Evolutionary conservation across 2,113 vertebrate species (phyloP), one percentile per base, ranked within the genome.

Genomic region (Passer domesticus): DNA sequence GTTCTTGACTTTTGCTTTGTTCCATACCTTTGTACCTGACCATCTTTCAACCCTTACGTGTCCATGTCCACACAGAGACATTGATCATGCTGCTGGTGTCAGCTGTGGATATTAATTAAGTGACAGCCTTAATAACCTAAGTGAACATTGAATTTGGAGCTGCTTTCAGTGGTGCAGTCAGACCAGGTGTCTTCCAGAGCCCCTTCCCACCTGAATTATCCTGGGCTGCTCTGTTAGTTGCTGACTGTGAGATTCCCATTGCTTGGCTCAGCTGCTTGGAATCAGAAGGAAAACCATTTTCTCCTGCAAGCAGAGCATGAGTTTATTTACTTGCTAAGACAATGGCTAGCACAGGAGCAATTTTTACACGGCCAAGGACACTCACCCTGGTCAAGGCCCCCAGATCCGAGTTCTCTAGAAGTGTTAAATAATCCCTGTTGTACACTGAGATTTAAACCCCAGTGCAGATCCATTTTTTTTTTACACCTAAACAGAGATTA

Each of bases 41-140:
- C 1, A 0, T 39, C 31, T 62, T 73, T 53, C 44, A 44, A 27
- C 30, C 41, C n/a, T 56, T 19, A 4, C 6, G 2, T 11, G 1
- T 30, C 58, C 13, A 1, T 13, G 52, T 63, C 46, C 44, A 81
- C 30, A 27, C 25, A 24, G 62, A 53, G 44, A 43, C 50, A 41
- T 66, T 62, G 76, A 24, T 31, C 15, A 2, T 46, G 41, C 75
- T 70, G 84, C 53, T 88, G 20, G 31, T 76, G 62, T 64, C 63
- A 83, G n/a, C 85, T 80, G 3, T 56, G 41, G n/a, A 21, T 28
- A 37, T 9, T 58, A 62, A 60, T 56, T 43, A 92, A 74, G 28
- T 15, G 58, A 53, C 59, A 88, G 37, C 37, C 50, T 83, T 43
- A 74, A 92, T 64, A 41, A 73, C 19, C n/a, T 23, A 69, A 56